Evolutionary conservation across 2,797 vertebrate genomes (phyloP), one percentile per base, ranked within the genome.

Genomic region (Dicrostonyx torquatus): DNA sequence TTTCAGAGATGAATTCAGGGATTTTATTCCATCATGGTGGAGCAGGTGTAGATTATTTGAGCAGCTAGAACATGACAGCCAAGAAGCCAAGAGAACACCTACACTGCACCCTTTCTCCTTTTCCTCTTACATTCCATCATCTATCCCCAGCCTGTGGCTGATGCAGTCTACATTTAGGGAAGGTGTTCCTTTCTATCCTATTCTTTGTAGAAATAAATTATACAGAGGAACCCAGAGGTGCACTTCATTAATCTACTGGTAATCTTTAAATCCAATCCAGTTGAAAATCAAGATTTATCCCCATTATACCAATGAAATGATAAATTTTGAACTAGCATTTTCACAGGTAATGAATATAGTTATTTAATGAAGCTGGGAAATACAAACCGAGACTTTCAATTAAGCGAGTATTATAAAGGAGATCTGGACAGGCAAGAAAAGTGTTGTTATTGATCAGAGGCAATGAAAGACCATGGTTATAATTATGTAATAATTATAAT

Each of bases 281-380:
- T 26, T 34, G 14, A 64, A 60, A 64, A 37, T 89, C 73, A 48
- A 62, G 12, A 64, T 18, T 78, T 64, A 29, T 29, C 22, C 15
- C 29, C 5, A 68, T 66, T 78, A 91, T 58, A 43, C 3, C 78
- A 91, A 90, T 48, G 40, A 37, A 26, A 70, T 86, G 45, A 7
- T 50, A 92, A 92, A 90, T 8, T 68, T 75, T 88, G 85, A 79
- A 37, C 80, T 43, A 66, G 31, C 88, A 7, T 66, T 55, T 93
- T 15, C 7, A 45, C 24, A 91, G 77, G 53, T 82, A 79, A 85
- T n/a, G 24, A 53, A 83, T 24, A 45, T 6, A 78, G n/a, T 31
- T 78, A n/a, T 73, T 93, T 20, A 75, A 4, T 55, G 68, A 87
- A 9, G 62, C 34, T 84, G 4, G 22, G 18, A 76, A 72, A 31